phyloP scores from a whole-genome alignment of 1,140 invertebrate genomes.

The Radopholus similis region DNA sequence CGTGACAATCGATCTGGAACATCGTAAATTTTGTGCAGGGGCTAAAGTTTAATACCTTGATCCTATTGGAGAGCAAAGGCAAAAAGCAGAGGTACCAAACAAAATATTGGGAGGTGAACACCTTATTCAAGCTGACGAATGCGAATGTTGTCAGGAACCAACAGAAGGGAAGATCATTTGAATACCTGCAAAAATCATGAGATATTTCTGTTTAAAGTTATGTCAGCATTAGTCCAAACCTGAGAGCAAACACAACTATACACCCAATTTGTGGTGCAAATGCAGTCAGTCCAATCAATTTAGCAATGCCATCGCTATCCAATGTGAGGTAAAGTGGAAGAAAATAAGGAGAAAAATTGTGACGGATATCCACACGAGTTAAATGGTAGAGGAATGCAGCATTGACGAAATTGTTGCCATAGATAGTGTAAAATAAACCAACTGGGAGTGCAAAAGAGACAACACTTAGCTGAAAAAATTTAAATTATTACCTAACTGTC shows the following conservation, averaged over 20 bases:
- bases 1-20: no score
- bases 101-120: slow-evolving; percentile 95
- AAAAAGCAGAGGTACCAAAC: slow-evolving; percentile 88
- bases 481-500: slow-evolving; percentile 10
- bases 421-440: slow-evolving; percentile 70
- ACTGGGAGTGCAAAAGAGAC: slow-evolving; percentile 70
- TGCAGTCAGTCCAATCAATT: slow-evolving; percentile 68
- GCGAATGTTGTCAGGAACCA: slow-evolving; percentile 79
- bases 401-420: slow-evolving; percentile 81
- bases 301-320: slow-evolving; percentile 60
- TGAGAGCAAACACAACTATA: slow-evolving; percentile 70
- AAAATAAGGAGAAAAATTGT: slow-evolving; percentile 96
- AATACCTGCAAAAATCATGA: slow-evolving; percentile 51
- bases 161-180: slow-evolving; percentile 73
- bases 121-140: slow-evolving; percentile 90
- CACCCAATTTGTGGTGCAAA: slow-evolving; percentile 74
- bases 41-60: slow-evolving; percentile 19
- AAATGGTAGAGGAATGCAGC: slow-evolving; percentile 92
- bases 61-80: slow-evolving; percentile 68
- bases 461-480: slow-evolving; percentile 66
- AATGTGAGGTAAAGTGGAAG: slow-evolving; percentile 82
- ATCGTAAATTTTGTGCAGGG: no score
- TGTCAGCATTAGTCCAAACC: slow-evolving; percentile 19
- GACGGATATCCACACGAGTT: slow-evolving; percentile 78
- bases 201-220: not conserved